Evolutionary conservation across 2,888 invertebrate genomes (phyloP), one percentile per base, ranked within the genome.

Genomic region (Linyphia triangularis): DNA sequence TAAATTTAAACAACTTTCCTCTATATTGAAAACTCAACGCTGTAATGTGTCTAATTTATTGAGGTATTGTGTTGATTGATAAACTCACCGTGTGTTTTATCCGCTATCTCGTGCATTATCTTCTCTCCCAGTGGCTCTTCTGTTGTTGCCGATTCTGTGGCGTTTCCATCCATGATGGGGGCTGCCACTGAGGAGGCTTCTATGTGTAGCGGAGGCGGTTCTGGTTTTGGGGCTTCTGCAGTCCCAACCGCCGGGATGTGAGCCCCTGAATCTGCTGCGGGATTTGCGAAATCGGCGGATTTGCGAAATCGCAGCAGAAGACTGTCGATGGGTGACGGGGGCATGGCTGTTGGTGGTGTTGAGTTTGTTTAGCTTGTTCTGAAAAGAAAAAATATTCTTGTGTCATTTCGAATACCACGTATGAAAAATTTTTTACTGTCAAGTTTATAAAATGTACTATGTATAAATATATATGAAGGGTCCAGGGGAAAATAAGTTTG

Each of bases 51-150:
- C n/a, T n/a, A n/a, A n/a, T n/a, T n/a, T n/a, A n/a, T n/a, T n/a
- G n/a, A n/a, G n/a, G n/a, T n/a, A n/a, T n/a, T n/a, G n/a, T n/a
- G n/a, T n/a, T n/a, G n/a, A n/a, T n/a, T 22, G 24, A 57, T 9
- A 5, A 26, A 63, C 89, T 79, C 0, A 89, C 89, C 78, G 73
- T 89, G 89, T 43, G 89, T 78, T 59, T 89, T 89, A 51, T 84
- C 79, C n/a, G 81, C 19, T 26, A 89, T 84, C 28, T 83, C 89
- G 24, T 89, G 75, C 83, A 89, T 72, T 7, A 84, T 82, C 59
- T 79, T 84, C 37, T 89, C 89, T 40, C 72, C 89, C 16, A 79
- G 13, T 13, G 84, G 78, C 63, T 89, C 89, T 37, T 73, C 84
- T 1, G 78, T 78, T 13, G 37, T 26, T n/a, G 63, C 51, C 33